phyloP scores from a whole-genome alignment of 1,140 invertebrate genomes.

The Cyrtorhinus lividipennis region DNA sequence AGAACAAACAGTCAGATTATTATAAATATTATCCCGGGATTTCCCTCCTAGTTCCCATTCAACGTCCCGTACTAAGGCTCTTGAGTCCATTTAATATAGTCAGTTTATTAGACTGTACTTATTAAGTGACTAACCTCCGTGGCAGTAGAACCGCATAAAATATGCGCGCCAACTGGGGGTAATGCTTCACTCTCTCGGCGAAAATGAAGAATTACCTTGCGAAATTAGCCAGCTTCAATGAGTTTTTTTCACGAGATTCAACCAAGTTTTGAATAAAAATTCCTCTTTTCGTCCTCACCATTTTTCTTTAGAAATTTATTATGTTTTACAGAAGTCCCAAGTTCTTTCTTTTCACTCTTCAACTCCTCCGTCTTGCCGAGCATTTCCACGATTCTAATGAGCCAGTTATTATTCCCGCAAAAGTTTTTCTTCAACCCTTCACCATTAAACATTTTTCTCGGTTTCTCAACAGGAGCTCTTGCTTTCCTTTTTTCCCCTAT shows the following conservation, averaged over 20 bases:
- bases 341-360: neutral
- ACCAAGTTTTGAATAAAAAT: constrained; percentile 5
- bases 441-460: neutral
- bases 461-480: neutral
- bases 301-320: neutral
- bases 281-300: neutral
- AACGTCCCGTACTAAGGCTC: too few species aligned
- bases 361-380: neutral
- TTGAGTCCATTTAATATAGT: too few species aligned
- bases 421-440: neutral
- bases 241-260: neutral
- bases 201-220: neutral
- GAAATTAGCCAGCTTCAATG: constrained; percentile 1
- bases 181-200: neutral
- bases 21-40: too few species aligned
- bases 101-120: too few species aligned
- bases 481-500: neutral
- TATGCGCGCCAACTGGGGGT: too few species aligned
- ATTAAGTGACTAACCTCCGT: too few species aligned
- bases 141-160: too few species aligned
- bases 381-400: neutral
- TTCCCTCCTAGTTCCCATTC: too few species aligned
- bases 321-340: neutral
- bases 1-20: too few species aligned
- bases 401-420: constrained; percentile 1